Evolutionary conservation across 2,113 vertebrate genomes (phyloP).

Genomic region (Alaudala cheleensis): DNA sequence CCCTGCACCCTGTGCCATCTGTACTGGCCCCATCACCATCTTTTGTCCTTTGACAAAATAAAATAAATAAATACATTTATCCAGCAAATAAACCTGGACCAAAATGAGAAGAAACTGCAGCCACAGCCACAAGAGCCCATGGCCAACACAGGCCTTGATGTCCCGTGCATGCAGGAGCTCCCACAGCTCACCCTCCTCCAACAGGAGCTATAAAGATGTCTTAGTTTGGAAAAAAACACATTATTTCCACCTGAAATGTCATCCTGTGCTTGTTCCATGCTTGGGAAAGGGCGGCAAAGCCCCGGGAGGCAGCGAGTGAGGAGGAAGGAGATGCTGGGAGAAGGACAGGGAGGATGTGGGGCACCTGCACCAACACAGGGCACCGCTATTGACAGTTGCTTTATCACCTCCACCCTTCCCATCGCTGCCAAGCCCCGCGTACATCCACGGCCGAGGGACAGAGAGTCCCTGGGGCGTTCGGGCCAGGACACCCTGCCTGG

Average conservation of each 20-base stretch:
- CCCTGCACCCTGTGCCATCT: not conserved
- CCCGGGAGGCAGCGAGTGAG: not conserved
- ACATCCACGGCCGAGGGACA: fast-evolving
- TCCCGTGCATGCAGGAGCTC: fast-evolving
- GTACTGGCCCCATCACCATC: fast-evolving
- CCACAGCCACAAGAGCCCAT: fast-evolving
- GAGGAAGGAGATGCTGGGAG: not conserved
- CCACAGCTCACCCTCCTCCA: not conserved
- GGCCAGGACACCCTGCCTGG: fast-evolving
- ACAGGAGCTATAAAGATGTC: fast-evolving
- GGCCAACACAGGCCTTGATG: not conserved
- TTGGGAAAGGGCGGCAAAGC: not conserved
- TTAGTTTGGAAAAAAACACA: fast-evolving
- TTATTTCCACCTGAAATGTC: not conserved
- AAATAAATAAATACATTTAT: too few species aligned
- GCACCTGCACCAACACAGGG: not conserved
- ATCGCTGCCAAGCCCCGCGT: fast-evolving
- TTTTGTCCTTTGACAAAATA: fast-evolving
- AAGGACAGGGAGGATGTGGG: not conserved
- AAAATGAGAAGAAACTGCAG: fast-evolving
- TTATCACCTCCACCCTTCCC: not conserved
- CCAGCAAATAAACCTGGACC: not conserved
- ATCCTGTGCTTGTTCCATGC: not conserved
- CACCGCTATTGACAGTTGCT: not conserved
- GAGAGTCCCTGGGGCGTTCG: fast-evolving